Conservation (phyloP, 2,797 vertebrate genomes). For the Rhadinocentrus ornatus region DNA sequence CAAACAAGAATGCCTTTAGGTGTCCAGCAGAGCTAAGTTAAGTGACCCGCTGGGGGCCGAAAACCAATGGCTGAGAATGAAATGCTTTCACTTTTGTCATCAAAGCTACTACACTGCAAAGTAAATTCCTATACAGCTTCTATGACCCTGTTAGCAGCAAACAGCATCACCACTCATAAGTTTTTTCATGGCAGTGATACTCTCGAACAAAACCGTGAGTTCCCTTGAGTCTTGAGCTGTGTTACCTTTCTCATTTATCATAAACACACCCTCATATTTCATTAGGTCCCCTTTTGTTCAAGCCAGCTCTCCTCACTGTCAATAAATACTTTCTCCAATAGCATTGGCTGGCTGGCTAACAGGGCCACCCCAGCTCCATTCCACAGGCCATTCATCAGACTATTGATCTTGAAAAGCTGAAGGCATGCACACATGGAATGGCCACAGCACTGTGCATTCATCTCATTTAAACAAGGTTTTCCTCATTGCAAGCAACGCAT, state of each 20-base stretch:
- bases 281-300: conserved; percentile 76
- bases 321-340: conserved; percentile 77
- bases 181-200: conserved; percentile 47
- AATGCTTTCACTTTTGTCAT: conserved; percentile 18
- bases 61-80: conserved; percentile 39
- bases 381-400: conserved; percentile 81
- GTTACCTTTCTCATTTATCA: conserved; percentile 80
- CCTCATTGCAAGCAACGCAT: conserved; percentile 28
- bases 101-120: conserved; percentile 39
- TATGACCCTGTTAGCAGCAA: conserved; percentile 48
- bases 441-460: conserved; percentile 66
- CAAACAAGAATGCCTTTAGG: conserved; percentile 5
- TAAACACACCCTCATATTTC: conserved; percentile 80
- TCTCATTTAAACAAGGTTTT: conserved; percentile 76
- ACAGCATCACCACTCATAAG: conserved; percentile 40
- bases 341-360: conserved; percentile 62
- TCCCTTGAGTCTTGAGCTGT: conserved; percentile 26
- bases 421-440: conserved; percentile 69
- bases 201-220: conserved; percentile 65
- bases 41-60: conserved; percentile 9
- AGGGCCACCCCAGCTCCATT: conserved; percentile 70
- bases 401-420: conserved; percentile 79
- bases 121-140: conserved; percentile 45
- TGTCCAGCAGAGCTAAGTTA: conserved; percentile 5
- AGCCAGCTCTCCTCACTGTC: conserved; percentile 71